A percentile compares a stretch with the other conserved stretches of the same genome.
phyloP scores from a whole-genome alignment of 1,140 invertebrate genomes.

The Drosophila mayri region DNA sequence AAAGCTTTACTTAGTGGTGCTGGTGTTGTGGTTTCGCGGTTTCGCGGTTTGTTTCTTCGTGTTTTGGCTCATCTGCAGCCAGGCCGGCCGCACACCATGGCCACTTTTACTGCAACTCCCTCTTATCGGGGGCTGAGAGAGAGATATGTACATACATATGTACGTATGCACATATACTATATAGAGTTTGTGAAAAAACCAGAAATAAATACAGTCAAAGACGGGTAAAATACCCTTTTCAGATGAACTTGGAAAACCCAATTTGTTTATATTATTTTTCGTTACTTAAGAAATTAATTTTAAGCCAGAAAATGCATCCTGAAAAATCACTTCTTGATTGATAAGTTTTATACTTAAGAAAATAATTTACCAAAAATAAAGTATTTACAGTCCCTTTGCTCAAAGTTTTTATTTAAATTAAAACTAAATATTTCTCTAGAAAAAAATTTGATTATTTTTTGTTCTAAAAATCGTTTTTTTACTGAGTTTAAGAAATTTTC shows the following conservation, averaged over 20 bases:
- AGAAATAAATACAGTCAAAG: neutral
- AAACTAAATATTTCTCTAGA: neutral
- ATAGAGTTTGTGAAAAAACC: neutral
- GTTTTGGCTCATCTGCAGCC: conserved; percentile 63
- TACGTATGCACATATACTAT: no score
- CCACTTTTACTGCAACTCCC: conserved; percentile 69
- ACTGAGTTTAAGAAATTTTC: neutral
- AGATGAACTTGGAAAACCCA: no score
- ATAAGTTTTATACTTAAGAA: neutral
- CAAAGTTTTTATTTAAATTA: neutral
- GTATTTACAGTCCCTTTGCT: neutral
- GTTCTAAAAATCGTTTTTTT: neutral
- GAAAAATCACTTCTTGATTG: neutral
- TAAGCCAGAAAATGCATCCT: neutral
- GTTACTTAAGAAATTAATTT: no score
- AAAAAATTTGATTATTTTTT: neutral
- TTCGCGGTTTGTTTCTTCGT: conserved; percentile 11
- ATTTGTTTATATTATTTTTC: neutral
- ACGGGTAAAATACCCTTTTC: neutral
- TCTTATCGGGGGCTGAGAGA: neutral
- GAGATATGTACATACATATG: no score
- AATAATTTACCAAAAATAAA: neutral
- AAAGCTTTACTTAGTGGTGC: conserved; percentile 24
- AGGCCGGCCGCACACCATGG: conserved; percentile 17
- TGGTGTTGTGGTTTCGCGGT: conserved; percentile 22